Evolutionary conservation across 1,140 invertebrate genomes (phyloP), one percentile per base, ranked within the genome.

Genomic region (Drosophila bocqueti): DNA sequence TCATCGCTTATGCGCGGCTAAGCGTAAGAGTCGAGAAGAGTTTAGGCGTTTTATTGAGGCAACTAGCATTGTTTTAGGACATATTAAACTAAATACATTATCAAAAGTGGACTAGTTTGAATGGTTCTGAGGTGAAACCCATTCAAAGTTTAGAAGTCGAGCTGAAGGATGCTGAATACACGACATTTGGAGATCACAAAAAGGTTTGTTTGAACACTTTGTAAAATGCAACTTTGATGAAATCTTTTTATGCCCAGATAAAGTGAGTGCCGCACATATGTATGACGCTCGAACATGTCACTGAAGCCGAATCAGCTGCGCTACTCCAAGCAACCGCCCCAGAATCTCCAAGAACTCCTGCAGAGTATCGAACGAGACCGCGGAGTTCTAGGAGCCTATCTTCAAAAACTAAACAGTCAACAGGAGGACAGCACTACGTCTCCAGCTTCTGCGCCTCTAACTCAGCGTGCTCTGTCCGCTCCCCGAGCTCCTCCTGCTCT

Each of bases 261-360:
- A 60, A 10, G 8, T 16, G 11, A 31, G 13, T 21, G 1, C n/a
- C 29, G 9, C n/a, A 16, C n/a, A 47, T 15, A 5, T 15, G 49
- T 15, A 5, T 15, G 49, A 29, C 45, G 21, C 1, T 40, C 5
- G 6, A 57, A 3, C 11, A 71, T 79, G 61, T 18, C 65, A 2
- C n/a, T 26, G 16, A 71, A 52, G 11, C 52, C 63, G n/a, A 42
- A 34, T 10, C 26, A 6, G 6, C 7, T 49, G 6, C 46, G 29
- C 3, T 66, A 71, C 18, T 24, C 43, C 0, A 79, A 58, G 38
- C 43, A 58, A 16, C n/a, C 8, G 16, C 31, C 62, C 9, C 60
- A 50, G 9, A 86, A 43, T 49, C 79, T 66, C 0, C 21, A 72
- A 4, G 62, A 82, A 21, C 75, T 85, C 1, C n/a, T 85, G 34